Evolutionary conservation across 1,140 invertebrate genomes (phyloP).

Genomic region (Littorina saxatilis): DNA sequence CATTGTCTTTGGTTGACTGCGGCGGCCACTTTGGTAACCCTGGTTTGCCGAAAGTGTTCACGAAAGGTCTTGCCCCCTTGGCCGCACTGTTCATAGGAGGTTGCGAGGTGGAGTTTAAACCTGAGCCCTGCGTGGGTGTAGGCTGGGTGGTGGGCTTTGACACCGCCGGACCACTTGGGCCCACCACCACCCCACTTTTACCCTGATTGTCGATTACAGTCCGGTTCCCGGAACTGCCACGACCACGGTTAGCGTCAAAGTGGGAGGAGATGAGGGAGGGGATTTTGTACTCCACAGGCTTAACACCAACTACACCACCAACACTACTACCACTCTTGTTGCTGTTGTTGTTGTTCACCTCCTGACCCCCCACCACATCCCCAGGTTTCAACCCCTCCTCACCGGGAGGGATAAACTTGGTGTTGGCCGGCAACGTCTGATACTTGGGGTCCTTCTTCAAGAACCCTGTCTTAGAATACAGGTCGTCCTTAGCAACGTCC

Average conservation of each 20-base stretch:
- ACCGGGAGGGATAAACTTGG: conserved; percentile 78
- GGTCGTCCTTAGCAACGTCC: conserved; percentile 61
- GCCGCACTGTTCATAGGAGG: neutral
- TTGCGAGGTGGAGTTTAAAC: neutral
- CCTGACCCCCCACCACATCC: conserved; percentile 1
- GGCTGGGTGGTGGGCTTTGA: neutral
- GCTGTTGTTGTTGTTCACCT: conserved; percentile 35
- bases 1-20: neutral
- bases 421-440: conserved; percentile 86
- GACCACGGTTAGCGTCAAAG: conserved; percentile 16
- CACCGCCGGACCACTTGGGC: neutral
- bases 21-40: conserved; percentile 28
- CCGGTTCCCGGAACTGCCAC: neutral
- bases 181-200: neutral
- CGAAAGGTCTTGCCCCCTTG: conserved; percentile 21
- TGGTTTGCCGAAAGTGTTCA: conserved; percentile 26
- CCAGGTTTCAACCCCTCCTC: conserved; percentile 35
- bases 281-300: conserved; percentile 39
- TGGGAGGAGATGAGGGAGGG: conserved; percentile 35
- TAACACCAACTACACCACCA: neutral
- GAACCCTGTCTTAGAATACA: conserved; percentile 75
- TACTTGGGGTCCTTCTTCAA: conserved; percentile 95
- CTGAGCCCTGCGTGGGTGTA: neutral
- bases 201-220: conserved; percentile 2
- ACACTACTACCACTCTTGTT: neutral